Base-by-base conservation (phyloP, 2,113 vertebrate genomes). In the Rhea pennata region DNA sequence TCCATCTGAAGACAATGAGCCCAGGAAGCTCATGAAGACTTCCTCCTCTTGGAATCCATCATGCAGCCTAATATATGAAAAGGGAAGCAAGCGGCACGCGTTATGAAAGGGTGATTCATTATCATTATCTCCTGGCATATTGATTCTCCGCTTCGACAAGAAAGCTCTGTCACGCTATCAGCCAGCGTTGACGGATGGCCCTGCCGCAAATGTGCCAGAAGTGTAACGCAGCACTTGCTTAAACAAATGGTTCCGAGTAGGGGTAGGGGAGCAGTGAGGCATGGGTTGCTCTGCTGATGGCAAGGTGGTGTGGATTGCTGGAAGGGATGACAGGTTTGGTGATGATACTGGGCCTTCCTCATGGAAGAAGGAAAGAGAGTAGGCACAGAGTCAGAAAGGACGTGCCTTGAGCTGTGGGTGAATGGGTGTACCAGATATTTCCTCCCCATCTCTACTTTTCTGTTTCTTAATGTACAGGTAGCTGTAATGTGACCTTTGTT, bases 71-170 rank as follows among this genome's bases (percentile, higher is more conserved):
- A 92, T 42, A 75, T 42, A 1, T 26, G 24, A 3, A 69, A 53
- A 53, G 72, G 83, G 31, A n/a, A 88, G 86, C 72, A 39, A 56
- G 82, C 5, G 15, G n/a, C 1, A 2, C 27, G 31, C 4, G 0
- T n/a, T n/a, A 80, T 16, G 33, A 42, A 10, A 20, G 33, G 50
- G 95, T 88, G 87, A 67, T 97, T 95, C 79, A 31, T 98, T 98
- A 92, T 97, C 97, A 94, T 98, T 97, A 97, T 92, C 87, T 64
- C 56, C 50, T 94, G 93, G 92, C 94, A 91, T 96, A 96, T 98
- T 97, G 98, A 97, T 97, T 98, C 97, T 59, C 88, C 16, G 56
- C 94, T 94, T 73, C 19, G 74, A 95, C 95, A 96, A 78, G 96
- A 75, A 87, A 86, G 93, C 50, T 58, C 95, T 72, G 20, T 90